These are phyloP conservation scores for Pogonocherus hispidulus DNA, from an alignment of 2,888 invertebrate genomes.

Conservation along the genomic window DNA sequence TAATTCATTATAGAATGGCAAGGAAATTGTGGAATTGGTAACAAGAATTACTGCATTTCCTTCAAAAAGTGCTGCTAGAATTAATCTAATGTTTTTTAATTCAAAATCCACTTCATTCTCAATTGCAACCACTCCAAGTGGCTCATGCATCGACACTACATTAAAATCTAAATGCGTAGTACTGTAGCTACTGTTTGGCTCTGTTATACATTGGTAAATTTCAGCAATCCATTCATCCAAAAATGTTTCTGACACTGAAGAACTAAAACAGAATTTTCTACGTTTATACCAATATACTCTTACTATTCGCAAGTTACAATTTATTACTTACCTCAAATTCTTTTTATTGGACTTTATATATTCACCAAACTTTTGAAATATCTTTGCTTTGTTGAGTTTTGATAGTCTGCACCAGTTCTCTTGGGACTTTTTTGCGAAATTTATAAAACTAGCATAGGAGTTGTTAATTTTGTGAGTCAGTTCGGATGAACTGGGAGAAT, in stretches of 20 bases:
- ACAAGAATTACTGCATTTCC: constrained; percentile 62
- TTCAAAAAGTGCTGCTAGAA: constrained; percentile 57
- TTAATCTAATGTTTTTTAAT: constrained; percentile 45
- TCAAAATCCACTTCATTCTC: constrained; percentile 42
- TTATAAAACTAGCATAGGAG: constrained; percentile 69
- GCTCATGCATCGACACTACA: constrained; percentile 50
- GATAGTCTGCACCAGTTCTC: constrained; percentile 62
- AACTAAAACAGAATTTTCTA: constrained; percentile 31
- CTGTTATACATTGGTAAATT: constrained; percentile 47
- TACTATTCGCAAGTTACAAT: background rate
- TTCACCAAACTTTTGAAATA: constrained; percentile 52
- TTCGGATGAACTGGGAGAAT: background rate
- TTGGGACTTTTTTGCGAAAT: constrained; percentile 69
- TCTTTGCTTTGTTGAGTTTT: constrained; percentile 46
- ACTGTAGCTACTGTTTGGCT: background rate
- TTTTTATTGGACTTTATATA: constrained; percentile 44
- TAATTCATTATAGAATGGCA: constrained; percentile 49
- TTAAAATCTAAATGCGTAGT: constrained; percentile 39
- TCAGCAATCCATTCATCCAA: constrained; percentile 46
- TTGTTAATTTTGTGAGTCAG: constrained; percentile 25
- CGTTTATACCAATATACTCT: background rate
- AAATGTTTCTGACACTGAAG: constrained; percentile 38
- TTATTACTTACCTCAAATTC: constrained; percentile 37
- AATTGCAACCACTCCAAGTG: constrained; percentile 59
- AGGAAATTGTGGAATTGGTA: constrained; percentile 36